Conservation (phyloP, 2,888 invertebrate species). For the Caenorhabditis imperialis region DNA sequence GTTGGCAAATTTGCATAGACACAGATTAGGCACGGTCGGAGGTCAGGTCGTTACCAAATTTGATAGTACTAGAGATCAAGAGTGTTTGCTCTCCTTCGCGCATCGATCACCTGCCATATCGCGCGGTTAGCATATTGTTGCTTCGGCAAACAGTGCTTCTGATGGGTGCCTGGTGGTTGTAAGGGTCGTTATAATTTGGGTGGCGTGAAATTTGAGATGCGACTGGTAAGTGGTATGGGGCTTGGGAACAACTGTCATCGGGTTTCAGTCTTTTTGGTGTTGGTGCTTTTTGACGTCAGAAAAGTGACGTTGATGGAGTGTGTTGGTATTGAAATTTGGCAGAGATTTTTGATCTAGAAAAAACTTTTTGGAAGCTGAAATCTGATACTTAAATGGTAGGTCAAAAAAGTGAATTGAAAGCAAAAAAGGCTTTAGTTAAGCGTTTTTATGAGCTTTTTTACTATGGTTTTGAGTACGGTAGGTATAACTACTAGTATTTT, state of each 20-base stretch:
- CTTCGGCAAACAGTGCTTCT: conserved; percentile 43
- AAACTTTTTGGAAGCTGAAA: too few species aligned
- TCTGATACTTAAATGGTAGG: too few species aligned
- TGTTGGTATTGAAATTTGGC: not conserved
- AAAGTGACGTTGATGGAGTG: too few species aligned
- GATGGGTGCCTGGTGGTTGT: conserved; percentile 8
- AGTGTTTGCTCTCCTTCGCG: conserved; percentile 55
- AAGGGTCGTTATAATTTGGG: conserved; percentile 1
- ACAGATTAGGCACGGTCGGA: conserved; percentile 53
- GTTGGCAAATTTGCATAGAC: conserved; percentile 56
- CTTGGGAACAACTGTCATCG: conserved; percentile 29
- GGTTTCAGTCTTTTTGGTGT: too few species aligned
- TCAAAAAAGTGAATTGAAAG: too few species aligned
- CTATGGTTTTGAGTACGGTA: too few species aligned
- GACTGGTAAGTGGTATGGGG: not conserved
- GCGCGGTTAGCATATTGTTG: conserved; percentile 56
- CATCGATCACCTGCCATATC: conserved; percentile 53
- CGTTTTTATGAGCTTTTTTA: too few species aligned
- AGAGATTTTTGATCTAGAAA: conserved; percentile 19
- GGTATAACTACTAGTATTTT: too few species aligned
- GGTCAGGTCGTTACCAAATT: conserved; percentile 48
- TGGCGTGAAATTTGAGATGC: conserved; percentile 37
- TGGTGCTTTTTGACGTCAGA: too few species aligned
- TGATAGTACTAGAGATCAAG: conserved; percentile 54
- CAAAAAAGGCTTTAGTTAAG: too few species aligned